Evolutionary conservation across 2,797 vertebrate genomes (phyloP), one percentile per base, ranked within the genome.

Genomic region (Lacerta viridis): DNA sequence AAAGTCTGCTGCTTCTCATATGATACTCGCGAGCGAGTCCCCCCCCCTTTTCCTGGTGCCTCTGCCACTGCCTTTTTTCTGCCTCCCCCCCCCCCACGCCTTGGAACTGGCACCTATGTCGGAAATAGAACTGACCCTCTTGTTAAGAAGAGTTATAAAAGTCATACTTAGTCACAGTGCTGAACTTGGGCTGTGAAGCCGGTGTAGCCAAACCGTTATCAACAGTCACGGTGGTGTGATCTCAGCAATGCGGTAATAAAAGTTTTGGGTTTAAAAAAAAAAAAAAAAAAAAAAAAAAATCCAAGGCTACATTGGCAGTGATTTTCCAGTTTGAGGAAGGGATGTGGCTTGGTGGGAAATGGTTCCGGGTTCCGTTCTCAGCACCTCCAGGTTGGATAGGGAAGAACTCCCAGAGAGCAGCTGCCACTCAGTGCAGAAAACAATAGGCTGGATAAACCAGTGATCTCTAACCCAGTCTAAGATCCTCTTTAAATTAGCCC

Each of bases 221-320:
- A 79, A 78, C 43, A 69, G 41, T n/a, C 33, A 17, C 36, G 0
- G 0, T 1, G 3, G 64, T 68, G 59, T 10, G 1, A 74, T 0
- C 13, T 71, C 55, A 89, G 76, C 83, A 84, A 69, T 86, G 84
- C 88, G 61, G 89, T 66, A 81, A 90, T 74, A 72, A 89, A 89
- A 77, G 87, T 78, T 50, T 50, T 46, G 43, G 43, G 8, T 41
- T 41, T 41, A 5, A 41, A 41, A 41, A 33, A 33, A 1, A 33
- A 41, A 41, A 33, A 33, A 1, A 33, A 33, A 33, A 33, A 33
- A 1, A 33, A 39, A 41, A 41, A 41, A 41, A 9, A 46, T 46
- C 43, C 46, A 50, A 50, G 46, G 46, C 50, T 50, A 50, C 50
- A 50, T 61, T 61, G 59, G 59, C 6, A 20, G 61, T 64, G 61